Conservation (phyloP, 64 coral and sea anemone species). For the Stichodactyla mertensii region DNA sequence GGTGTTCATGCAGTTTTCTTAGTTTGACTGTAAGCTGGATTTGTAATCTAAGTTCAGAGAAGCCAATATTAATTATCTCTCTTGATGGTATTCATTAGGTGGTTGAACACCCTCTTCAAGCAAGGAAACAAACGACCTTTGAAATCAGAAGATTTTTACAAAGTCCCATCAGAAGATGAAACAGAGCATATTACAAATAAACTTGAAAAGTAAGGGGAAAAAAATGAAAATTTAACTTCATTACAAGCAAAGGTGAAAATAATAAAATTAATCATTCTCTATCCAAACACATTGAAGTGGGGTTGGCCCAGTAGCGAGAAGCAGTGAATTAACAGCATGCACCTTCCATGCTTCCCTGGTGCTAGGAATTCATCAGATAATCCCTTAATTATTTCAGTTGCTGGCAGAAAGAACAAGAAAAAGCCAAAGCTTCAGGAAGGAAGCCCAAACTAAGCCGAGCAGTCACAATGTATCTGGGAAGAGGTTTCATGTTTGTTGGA, state of each 20-base stretch:
- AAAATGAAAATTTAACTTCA: neutral
- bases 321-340: no score
- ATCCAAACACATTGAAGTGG: no score
- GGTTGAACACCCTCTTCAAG: slow-evolving; percentile 77
- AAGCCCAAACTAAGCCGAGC: slow-evolving; percentile 60
- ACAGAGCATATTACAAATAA: slow-evolving; percentile 65
- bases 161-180: slow-evolving; percentile 66
- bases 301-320: neutral
- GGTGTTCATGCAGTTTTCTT: no score
- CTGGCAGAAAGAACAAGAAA: slow-evolving; percentile 61
- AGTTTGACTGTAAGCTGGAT: no score
- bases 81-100: slow-evolving; percentile 31
- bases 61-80: neutral
- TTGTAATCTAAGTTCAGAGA: neutral
- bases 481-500: slow-evolving; percentile 23
- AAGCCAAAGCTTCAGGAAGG: slow-evolving; percentile 37
- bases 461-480: slow-evolving; percentile 59
- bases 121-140: slow-evolving; percentile 66
- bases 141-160: slow-evolving; percentile 71
- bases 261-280: neutral
- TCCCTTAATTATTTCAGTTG: slow-evolving; percentile 25
- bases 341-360: neutral
- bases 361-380: neutral
- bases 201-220: slow-evolving; percentile 58
- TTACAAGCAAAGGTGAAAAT: neutral